A percentile compares a stretch with the other conserved stretches of the same genome.
Evolutionary conservation across 2,797 vertebrate genomes (phyloP).

Genomic region (Furcifer pardalis): DNA sequence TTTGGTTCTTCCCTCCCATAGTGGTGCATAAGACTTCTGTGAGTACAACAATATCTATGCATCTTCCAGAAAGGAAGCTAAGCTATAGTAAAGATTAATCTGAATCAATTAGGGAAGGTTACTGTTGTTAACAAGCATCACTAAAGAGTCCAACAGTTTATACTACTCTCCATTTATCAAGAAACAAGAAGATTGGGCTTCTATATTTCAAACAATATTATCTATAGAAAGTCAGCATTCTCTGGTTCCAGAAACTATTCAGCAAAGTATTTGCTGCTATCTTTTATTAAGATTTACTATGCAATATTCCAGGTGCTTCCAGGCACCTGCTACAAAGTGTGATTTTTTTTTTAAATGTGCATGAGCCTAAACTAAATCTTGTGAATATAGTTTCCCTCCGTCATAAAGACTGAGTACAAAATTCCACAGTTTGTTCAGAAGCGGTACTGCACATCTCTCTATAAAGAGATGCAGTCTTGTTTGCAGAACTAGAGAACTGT

Average conservation of each 20-base stretch:
- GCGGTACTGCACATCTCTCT: conserved; percentile 19
- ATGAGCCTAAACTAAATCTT: conserved; percentile 30
- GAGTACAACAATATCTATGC: conserved; percentile 69
- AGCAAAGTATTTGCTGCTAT: conserved; percentile 34
- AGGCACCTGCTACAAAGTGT: conserved; percentile 6
- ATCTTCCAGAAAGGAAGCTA: conserved; percentile 71
- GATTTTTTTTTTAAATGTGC: conserved; percentile 6
- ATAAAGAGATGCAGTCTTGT: not conserved
- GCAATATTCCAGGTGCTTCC: conserved; percentile 1
- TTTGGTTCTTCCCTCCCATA: not conserved
- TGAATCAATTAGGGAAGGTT: conserved; percentile 75
- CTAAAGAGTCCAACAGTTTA: conserved; percentile 70
- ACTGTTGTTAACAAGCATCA: conserved; percentile 72
- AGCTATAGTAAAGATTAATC: conserved; percentile 67
- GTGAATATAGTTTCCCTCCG: not conserved
- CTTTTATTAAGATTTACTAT: conserved; percentile 42
- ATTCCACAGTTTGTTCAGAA: not conserved
- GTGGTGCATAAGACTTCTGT: conserved; percentile 63
- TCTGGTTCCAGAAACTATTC: conserved; percentile 51
- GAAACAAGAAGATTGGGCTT: conserved; percentile 58
- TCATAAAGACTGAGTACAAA: conserved; percentile 11
- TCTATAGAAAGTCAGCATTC: conserved; percentile 57
- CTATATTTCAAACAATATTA: conserved; percentile 46
- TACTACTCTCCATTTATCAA: conserved; percentile 69
- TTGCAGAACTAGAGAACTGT: not conserved